Evolutionary conservation across 2,113 vertebrate genomes (phyloP).

Genomic region (Pterocles orientalis): DNA sequence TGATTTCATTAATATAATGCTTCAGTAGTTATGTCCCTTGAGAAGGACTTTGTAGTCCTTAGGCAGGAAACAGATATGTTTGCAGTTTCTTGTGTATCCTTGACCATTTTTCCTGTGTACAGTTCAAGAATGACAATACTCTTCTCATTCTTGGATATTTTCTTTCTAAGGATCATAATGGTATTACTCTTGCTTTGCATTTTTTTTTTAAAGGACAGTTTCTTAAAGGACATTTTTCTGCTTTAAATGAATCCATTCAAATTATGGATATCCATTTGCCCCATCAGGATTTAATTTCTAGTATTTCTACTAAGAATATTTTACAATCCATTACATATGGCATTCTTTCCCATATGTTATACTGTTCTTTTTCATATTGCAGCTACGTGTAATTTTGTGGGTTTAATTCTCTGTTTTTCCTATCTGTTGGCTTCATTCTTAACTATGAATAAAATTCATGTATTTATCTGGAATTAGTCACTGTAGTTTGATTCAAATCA

Average conservation of each 20-base stretch:
- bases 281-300: background rate
- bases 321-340: background rate
- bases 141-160: constrained; percentile 47
- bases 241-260: background rate
- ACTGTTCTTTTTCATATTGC: background rate
- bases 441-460: background rate
- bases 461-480: background rate
- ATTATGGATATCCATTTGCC: background rate
- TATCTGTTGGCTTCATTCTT: background rate
- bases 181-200: background rate
- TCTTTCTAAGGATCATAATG: constrained; percentile 48
- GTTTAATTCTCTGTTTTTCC: background rate
- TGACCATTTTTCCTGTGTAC: constrained; percentile 72
- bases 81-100: constrained; percentile 47
- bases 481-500: background rate
- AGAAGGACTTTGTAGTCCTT: constrained; percentile 44
- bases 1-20: background rate
- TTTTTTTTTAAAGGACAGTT: background rate
- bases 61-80: constrained; percentile 64
- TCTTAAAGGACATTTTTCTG: background rate
- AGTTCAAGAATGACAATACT: constrained; percentile 43
- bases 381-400: background rate
- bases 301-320: background rate
- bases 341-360: background rate
- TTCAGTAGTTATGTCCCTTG: constrained; percentile 9